Evolutionary conservation across 2,888 invertebrate genomes (phyloP), one percentile per base, ranked within the genome.

Genomic region (Nudaria mundana): DNA sequence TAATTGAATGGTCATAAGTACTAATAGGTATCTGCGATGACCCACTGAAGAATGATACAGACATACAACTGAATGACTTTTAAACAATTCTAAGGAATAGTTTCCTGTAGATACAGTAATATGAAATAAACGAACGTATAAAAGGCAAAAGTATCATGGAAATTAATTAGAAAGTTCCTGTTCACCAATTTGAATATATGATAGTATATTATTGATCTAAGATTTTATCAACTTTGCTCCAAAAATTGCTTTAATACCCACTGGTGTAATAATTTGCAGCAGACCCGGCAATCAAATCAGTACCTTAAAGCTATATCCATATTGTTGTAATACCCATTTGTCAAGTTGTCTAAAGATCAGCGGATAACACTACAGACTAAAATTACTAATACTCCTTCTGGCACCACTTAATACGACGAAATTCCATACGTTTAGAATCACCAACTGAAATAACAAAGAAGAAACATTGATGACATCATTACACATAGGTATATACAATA

Each of bases 321-420:
- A 37, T 26, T 40, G 20, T 40, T 47, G 40, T 37, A 37, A 32
- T 37, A 54, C 47, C 59, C 48, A 53, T 56, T 35, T 43, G 41
- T 35, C 48, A 29, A 56, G 52, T 49, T 53, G 44, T 38, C 45
- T 37, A 23, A 37, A 30, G 26, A 31, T 42, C 39, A 45, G 35
- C 28, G 36, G 34, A 30, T 37, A 44, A 33, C 41, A 37, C 34
- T 45, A 40, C 22, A 37, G 25, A 6, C 44, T 52, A 45, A 42
- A 30, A 49, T 40, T 56, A 56, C 39, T 39, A 52, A 8, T 11
- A 16, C 30, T 22, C 33, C 23, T 40, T 35, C 24, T 43, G 46
- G 40, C 37, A 53, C 49, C 45, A 54, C 47, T 56, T n/a, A n/a
- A n/a, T n/a, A n/a, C n/a, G n/a, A 54, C 58, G 54, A 58, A 56